Conservation (phyloP, 2,888 invertebrate species). For the Teinopalpus imperialis region DNA sequence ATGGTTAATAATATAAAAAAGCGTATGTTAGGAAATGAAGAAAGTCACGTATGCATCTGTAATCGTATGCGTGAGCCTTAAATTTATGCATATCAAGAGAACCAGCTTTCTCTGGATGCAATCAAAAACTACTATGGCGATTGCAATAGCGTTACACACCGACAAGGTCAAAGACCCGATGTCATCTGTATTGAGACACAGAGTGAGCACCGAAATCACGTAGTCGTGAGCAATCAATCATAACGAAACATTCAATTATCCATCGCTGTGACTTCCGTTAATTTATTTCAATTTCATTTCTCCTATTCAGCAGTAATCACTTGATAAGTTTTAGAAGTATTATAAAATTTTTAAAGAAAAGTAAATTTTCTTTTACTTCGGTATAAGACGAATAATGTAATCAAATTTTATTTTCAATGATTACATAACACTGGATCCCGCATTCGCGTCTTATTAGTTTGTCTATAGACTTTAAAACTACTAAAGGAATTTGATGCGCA, state of each 20-base stretch:
- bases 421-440: no score
- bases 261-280: slow-evolving; percentile 37
- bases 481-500: no score
- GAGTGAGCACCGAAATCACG: slow-evolving; percentile 38
- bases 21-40: no score
- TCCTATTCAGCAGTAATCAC: neutral
- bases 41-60: slow-evolving; percentile 8
- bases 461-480: no score
- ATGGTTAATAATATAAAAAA: no score
- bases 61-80: neutral
- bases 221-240: slow-evolving; percentile 45
- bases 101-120: neutral
- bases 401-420: no score
- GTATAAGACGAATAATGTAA: no score
- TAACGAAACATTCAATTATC: slow-evolving; percentile 37
- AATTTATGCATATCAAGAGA: neutral
- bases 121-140: slow-evolving; percentile 1
- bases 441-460: no score
- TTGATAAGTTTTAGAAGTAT: neutral
- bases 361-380: no score
- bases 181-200: slow-evolving; percentile 33
- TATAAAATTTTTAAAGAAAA: no score
- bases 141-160: slow-evolving; percentile 9
- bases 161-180: slow-evolving; percentile 29
- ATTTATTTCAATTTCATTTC: slow-evolving; percentile 22